Conservation (phyloP, 1,140 invertebrate species). For the Ganaspis sp. region DNA sequence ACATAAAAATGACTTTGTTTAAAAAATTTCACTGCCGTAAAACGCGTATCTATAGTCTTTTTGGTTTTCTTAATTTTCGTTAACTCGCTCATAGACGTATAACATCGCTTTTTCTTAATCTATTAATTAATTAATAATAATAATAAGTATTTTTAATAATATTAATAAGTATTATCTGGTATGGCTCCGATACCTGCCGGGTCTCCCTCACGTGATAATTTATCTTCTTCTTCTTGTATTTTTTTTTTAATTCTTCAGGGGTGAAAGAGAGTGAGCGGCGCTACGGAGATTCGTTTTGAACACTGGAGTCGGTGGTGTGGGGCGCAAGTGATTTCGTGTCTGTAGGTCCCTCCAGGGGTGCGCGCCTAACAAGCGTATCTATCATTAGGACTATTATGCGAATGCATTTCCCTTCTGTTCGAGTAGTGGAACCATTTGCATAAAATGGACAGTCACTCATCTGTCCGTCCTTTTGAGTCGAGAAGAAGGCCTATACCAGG, state of each 20-base stretch:
- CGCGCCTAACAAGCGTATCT: slow-evolving; percentile 29
- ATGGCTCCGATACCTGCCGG: slow-evolving; percentile 13
- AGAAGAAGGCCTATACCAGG: slow-evolving; percentile 1
- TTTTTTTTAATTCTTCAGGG: neutral
- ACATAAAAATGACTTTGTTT: slow-evolving; percentile 26
- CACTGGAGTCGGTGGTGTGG: slow-evolving; percentile 29
- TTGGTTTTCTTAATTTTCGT: slow-evolving; percentile 18
- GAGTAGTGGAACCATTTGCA: neutral
- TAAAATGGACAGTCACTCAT: slow-evolving; percentile 11
- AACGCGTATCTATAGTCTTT: slow-evolving; percentile 27
- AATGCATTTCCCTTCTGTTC: slow-evolving; percentile 22
- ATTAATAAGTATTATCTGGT: slow-evolving; percentile 27
- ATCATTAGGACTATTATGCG: slow-evolving; percentile 25
- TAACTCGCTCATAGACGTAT: slow-evolving; percentile 27
- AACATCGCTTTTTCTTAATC: slow-evolving; percentile 23
- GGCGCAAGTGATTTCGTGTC: slow-evolving; percentile 21
- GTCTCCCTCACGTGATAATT: slow-evolving; percentile 17
- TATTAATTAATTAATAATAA: slow-evolving; percentile 20
- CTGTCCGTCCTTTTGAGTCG: slow-evolving; percentile 4
- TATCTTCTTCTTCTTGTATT: neutral
- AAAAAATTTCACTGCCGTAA: slow-evolving; percentile 25
- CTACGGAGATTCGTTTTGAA: slow-evolving; percentile 24
- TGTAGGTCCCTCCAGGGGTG: neutral
- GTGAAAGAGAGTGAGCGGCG: neutral
- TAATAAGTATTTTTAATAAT: neutral